Evolutionary conservation across 2,113 vertebrate genomes (phyloP).

Genomic region (Lagopus muta): DNA sequence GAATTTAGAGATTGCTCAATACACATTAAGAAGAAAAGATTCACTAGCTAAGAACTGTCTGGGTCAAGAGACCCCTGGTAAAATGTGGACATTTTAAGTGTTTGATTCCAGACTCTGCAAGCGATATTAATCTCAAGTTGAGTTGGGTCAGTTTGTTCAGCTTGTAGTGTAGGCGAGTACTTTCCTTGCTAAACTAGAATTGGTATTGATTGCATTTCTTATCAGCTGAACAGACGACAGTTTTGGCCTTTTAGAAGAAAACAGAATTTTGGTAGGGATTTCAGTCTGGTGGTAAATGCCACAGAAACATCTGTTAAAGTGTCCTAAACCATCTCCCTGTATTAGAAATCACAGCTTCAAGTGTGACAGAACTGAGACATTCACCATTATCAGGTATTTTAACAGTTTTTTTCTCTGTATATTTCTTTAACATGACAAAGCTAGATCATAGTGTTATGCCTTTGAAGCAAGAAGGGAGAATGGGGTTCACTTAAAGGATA

Average conservation of each 20-base stretch:
- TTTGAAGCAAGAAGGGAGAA: not conserved
- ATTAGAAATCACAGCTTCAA: not conserved
- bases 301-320: not conserved
- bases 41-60: not conserved
- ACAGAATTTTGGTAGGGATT: not conserved
- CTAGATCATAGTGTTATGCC: not conserved
- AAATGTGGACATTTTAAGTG: not conserved
- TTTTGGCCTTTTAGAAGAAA: not conserved
- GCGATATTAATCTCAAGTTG: not conserved
- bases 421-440: not conserved
- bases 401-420: not conserved
- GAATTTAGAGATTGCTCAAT: not conserved
- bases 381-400: not conserved
- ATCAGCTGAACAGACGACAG: not conserved
- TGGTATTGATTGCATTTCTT: not conserved
- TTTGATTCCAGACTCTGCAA: not conserved
- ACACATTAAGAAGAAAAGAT: fast-evolving
- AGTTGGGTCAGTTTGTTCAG: not conserved
- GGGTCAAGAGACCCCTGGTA: not conserved
- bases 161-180: not conserved
- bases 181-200: not conserved
- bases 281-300: not conserved
- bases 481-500: not conserved
- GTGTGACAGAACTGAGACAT: not conserved
- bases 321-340: not conserved